phyloP scores from a whole-genome alignment of 2,113 vertebrate species.

The Thomomys bottae region DNA sequence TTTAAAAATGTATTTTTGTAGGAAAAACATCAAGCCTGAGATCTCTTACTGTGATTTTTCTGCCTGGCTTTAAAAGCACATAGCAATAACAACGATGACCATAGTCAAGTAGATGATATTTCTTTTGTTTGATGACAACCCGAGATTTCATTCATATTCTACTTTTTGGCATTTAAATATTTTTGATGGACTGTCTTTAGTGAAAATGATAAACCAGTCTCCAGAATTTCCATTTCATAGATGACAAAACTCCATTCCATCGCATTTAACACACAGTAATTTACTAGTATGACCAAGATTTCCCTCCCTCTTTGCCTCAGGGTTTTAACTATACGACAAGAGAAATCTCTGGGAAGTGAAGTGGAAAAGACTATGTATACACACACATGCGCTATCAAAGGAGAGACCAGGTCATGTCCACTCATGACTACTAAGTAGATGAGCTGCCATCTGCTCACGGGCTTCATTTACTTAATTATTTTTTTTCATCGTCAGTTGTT shows the following conservation, averaged over 20 bases:
- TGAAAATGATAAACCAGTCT: neutral
- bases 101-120: too few species aligned
- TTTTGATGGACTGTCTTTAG: neutral
- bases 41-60: neutral
- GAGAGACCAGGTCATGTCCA: neutral
- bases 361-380: accelerated
- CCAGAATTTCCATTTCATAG: neutral
- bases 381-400: neutral
- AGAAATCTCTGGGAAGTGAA: neutral
- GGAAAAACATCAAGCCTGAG: neutral
- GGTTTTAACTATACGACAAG: neutral
- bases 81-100: too few species aligned
- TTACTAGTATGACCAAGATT: neutral
- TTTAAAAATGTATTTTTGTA: too few species aligned
- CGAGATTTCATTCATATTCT: neutral
- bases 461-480: neutral
- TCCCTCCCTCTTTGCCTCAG: neutral
- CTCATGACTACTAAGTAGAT: neutral
- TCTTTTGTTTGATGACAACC: neutral
- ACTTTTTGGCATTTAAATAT: neutral
- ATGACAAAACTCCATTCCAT: neutral
- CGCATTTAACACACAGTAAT: neutral
- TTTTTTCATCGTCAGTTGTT: neutral
- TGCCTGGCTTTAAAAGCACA: neutral
- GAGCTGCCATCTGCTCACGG: neutral